A percentile compares a stretch with the other conserved stretches of the same genome.
Conservation (phyloP, 2,797 vertebrate genomes). For the Phalanger gymnotis region DNA sequence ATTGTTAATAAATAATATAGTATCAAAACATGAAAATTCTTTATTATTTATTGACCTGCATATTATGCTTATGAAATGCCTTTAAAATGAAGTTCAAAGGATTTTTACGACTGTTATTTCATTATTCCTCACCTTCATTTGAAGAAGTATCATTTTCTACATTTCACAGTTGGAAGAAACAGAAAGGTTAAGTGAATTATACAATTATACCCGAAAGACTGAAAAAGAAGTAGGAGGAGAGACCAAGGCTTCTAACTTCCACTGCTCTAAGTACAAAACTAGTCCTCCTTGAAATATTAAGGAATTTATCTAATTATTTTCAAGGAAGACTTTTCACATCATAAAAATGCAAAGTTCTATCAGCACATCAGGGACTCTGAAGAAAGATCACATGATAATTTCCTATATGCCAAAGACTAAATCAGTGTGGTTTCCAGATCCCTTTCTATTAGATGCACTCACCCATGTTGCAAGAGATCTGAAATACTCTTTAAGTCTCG, state of each 20-base stretch:
- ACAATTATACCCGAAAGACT: slow-evolving; percentile 57
- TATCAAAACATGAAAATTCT: slow-evolving; percentile 34
- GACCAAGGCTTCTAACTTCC: slow-evolving; percentile 29
- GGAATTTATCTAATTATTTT: slow-evolving; percentile 69
- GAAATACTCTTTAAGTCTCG: slow-evolving; percentile 80
- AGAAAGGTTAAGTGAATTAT: slow-evolving; percentile 68
- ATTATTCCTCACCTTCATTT: slow-evolving; percentile 60
- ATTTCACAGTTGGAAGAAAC: slow-evolving; percentile 64
- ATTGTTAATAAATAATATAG: background rate
- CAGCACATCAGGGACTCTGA: slow-evolving; percentile 51
- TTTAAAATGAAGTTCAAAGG: slow-evolving; percentile 58
- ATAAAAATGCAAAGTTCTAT: slow-evolving; percentile 56
- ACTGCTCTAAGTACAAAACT: slow-evolving; percentile 25
- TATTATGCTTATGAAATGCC: slow-evolving; percentile 33
- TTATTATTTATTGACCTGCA: slow-evolving; percentile 66
- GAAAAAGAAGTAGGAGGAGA: slow-evolving; percentile 19
- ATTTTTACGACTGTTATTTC: slow-evolving; percentile 47
- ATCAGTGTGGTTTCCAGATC: slow-evolving; percentile 61
- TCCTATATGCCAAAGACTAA: slow-evolving; percentile 62
- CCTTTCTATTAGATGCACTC: slow-evolving; percentile 58
- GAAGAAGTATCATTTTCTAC: slow-evolving; percentile 64
- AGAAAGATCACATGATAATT: slow-evolving; percentile 68
- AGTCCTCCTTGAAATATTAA: slow-evolving; percentile 65
- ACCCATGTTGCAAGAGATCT: slow-evolving; percentile 72
- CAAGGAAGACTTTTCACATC: slow-evolving; percentile 32